Evolutionary conservation across 2,888 invertebrate species (phyloP), one percentile per base, ranked within the genome.

Genomic region (Hylaea fasciaria): DNA sequence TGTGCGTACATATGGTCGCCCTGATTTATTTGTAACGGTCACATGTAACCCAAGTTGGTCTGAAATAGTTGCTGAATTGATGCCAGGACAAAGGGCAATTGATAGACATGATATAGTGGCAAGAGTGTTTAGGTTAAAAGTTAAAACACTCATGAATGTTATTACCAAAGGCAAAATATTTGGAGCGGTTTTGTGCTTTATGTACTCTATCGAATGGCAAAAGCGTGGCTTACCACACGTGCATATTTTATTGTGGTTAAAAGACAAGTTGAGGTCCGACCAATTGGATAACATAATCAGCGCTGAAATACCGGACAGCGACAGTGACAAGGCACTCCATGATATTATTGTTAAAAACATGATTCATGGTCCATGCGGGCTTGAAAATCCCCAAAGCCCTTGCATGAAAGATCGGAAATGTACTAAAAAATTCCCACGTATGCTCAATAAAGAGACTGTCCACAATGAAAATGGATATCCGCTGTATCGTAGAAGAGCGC

Each of bases 321-420:
- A 44, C 0, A 35, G 73, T 41, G 35, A 7, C 12, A 17, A 43
- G 16, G n/a, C n/a, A n/a, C 62, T 76, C 1, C 32, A 70, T 17
- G 68, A 71, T 16, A 69, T 53, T 12, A 56, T 77, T 7, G 61
- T 22, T 0, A 74, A 60, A 57, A 71, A 72, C 46, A 75, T 74
- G 74, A 66, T 74, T 14, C 74, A 75, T 54, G 71, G 72, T 29
- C 76, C 76, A 8, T 78, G 75, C 39, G 74, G 72, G 2, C 22
- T 56, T 9, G 5, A 53, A n/a, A 74, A 77, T 44, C 44, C 40
- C 0, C 29, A 35, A 4, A 62, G 63, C 0, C 74, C 73, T 0
- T 74, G 74, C 61, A 22, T 22, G 22, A 22, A 75, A 75, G 53
- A 74, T 4, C 48, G 65, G 0, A 63, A 61, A 49, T 74, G 70